Evolutionary conservation across 2,888 invertebrate species (phyloP).

Genomic region (Palloptera scutellata): DNA sequence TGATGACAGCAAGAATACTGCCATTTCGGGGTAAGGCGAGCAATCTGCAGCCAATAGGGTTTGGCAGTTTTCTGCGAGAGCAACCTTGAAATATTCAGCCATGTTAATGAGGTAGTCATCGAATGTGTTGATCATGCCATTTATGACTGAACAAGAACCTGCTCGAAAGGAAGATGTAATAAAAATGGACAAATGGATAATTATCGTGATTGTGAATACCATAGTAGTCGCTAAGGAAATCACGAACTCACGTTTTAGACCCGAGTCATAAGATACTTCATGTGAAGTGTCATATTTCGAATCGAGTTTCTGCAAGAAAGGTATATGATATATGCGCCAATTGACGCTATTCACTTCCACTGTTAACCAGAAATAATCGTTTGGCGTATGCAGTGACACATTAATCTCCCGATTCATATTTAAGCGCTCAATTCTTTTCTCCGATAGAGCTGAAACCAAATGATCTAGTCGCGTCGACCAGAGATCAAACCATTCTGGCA

Average conservation of each 20-base stretch:
- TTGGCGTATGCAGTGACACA: constrained; percentile 56
- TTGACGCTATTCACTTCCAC: constrained; percentile 59
- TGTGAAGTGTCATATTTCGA: constrained; percentile 63
- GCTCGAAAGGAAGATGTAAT: constrained; percentile 28
- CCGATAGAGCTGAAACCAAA: constrained; percentile 59
- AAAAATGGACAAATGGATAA: not conserved
- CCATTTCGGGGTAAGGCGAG: constrained; percentile 58
- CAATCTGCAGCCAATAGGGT: constrained; percentile 62
- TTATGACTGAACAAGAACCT: constrained; percentile 63
- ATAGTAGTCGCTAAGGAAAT: not conserved
- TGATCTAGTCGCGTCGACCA: constrained; percentile 62
- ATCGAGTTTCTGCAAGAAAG: constrained; percentile 61
- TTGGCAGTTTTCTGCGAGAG: constrained; percentile 50
- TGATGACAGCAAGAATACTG: constrained; percentile 58
- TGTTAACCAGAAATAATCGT: constrained; percentile 59
- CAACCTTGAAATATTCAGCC: constrained; percentile 47
- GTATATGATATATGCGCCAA: constrained; percentile 62
- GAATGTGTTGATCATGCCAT: constrained; percentile 61
- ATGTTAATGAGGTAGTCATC: constrained; percentile 60
- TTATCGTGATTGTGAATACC: not conserved
- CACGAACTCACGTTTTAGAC: constrained; percentile 54
- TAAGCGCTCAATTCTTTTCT: constrained; percentile 56
- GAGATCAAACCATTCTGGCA: constrained; percentile 62
- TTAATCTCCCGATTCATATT: constrained; percentile 59
- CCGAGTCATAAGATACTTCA: constrained; percentile 59